Percentiles rank a stretch among this genome's conserved stretches.
Evolutionary conservation across 2,113 vertebrate genomes (phyloP).

Genomic region (Emydura subglobosa): DNA sequence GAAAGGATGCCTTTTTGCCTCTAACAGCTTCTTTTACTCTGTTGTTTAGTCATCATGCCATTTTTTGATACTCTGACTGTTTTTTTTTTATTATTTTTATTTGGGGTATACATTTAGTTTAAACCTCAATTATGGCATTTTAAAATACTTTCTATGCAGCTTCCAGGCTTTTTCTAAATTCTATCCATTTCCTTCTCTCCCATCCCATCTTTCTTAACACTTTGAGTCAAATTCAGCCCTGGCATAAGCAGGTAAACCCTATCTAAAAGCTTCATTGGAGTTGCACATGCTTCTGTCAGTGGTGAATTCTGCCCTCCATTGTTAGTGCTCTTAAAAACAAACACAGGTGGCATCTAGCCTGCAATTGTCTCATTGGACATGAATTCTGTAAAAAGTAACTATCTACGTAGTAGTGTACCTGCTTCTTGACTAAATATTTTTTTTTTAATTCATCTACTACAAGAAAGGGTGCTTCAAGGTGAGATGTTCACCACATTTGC

Average conservation of each 20-base stretch:
- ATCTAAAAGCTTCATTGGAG: neutral
- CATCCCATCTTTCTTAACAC: neutral
- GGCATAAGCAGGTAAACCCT: accelerated
- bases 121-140: neutral
- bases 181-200: neutral
- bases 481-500: neutral
- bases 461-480: conserved; percentile 46
- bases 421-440: neutral
- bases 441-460: conserved; percentile 8
- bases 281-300: accelerated
- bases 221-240: neutral
- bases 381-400: neutral
- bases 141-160: neutral
- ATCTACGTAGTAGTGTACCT: accelerated
- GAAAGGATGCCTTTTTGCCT: neutral
- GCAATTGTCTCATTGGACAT: neutral
- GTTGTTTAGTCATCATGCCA: neutral
- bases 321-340: neutral
- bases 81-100: no score
- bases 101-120: neutral
- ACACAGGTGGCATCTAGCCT: neutral
- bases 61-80: neutral
- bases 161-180: neutral
- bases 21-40: neutral
- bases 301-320: neutral